Evolutionary conservation across 2,888 invertebrate genomes (phyloP).

Genomic region (Tuberolachnus salignus): DNA sequence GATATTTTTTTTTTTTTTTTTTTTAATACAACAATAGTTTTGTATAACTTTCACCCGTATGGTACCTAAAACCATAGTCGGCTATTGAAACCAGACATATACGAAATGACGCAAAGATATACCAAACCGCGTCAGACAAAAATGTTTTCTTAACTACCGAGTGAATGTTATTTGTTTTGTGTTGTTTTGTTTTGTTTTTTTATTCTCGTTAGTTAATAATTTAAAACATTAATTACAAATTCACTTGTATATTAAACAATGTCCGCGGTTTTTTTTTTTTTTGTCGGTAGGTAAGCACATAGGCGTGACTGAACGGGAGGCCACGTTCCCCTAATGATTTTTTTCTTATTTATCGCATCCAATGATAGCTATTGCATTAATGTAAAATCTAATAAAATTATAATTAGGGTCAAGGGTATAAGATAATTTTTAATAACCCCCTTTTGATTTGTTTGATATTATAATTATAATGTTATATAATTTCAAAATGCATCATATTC

Average conservation of each 20-base stretch:
- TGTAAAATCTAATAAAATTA: slow-evolving; percentile 1
- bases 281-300: slow-evolving; percentile 22
- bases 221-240: slow-evolving; percentile 26
- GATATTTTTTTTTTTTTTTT: neutral
- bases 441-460: slow-evolving; percentile 82
- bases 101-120: neutral
- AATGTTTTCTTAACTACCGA: slow-evolving; percentile 5
- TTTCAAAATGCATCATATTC: neutral
- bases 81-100: neutral
- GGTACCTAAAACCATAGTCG: neutral
- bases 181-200: too few relatives aligned
- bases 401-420: slow-evolving; percentile 39
- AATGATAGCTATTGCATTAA: neutral
- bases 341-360: slow-evolving; percentile 10
- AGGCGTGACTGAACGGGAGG: slow-evolving; percentile 33
- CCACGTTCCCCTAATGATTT: slow-evolving; percentile 4
- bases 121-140: neutral
- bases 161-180: neutral
- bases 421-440: slow-evolving; percentile 61
- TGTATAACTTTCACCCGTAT: slow-evolving; percentile 9
- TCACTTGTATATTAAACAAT: neutral
- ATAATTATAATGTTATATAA: slow-evolving; percentile 70
- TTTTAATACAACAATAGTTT: slow-evolving; percentile 1
- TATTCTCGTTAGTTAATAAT: slow-evolving; percentile 27
- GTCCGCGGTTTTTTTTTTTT: slow-evolving; percentile 5